Conservation (phyloP, 1,140 invertebrate species). For the Brachionus angularis region DNA sequence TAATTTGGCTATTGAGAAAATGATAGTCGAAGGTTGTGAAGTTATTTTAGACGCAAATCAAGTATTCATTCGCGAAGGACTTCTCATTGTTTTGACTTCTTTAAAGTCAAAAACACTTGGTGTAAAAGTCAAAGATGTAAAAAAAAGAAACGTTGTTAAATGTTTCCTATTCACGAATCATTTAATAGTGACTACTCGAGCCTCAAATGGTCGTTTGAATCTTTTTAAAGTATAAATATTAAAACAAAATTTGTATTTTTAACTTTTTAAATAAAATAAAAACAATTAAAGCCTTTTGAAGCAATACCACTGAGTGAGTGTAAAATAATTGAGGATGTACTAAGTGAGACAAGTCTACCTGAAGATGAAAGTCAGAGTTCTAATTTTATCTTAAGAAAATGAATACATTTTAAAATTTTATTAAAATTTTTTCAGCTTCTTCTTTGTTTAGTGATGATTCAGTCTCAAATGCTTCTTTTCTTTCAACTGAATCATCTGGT, state of each 20-base stretch:
- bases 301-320: conserved; percentile 14
- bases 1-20: conserved; percentile 84
- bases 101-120: conserved; percentile 64
- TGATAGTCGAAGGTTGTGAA: conserved; percentile 91
- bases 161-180: conserved; percentile 85
- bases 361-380: conserved; percentile 31
- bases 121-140: conserved; percentile 63
- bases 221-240: conserved; percentile 66
- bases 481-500: conserved; percentile 14
- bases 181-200: conserved; percentile 72
- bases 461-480: not conserved
- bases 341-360: not conserved
- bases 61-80: conserved; percentile 65
- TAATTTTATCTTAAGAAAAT: not conserved
- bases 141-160: conserved; percentile 70
- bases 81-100: conserved; percentile 67
- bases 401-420: not conserved
- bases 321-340: conserved; percentile 40
- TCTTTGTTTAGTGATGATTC: conserved; percentile 13
- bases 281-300: not conserved
- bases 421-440: not conserved
- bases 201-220: conserved; percentile 77
- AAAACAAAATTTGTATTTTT: not conserved
- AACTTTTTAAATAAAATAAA: not conserved
- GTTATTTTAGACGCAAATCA: conserved; percentile 88